These are phyloP conservation scores for Crotalus viridis DNA, from an alignment of 2,113 vertebrate genomes.

Conservation along the genomic window DNA sequence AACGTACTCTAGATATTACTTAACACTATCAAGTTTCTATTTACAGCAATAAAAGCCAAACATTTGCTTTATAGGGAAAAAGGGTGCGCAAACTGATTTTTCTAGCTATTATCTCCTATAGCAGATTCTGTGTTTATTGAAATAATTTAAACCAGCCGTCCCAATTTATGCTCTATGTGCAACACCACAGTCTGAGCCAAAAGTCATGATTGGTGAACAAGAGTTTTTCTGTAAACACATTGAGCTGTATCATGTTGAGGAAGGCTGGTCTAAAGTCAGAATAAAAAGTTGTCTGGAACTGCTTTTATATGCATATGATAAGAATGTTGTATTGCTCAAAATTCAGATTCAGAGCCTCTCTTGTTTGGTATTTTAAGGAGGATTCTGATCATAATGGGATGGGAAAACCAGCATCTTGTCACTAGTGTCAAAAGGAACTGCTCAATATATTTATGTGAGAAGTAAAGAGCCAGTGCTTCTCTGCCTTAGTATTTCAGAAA, in stretches of 20 bases:
- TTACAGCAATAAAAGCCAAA: constrained; percentile 3
- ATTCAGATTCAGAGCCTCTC: neutral
- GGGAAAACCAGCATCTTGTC: neutral
- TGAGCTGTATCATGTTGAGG: neutral
- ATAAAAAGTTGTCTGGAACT: neutral
- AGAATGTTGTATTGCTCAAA: too few species aligned
- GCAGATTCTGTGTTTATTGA: neutral
- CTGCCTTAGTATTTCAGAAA: neutral
- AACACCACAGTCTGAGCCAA: neutral
- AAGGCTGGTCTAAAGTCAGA: neutral
- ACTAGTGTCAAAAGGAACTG: too few species aligned
- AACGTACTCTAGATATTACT: neutral
- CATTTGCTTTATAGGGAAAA: neutral
- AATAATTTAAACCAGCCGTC: neutral
- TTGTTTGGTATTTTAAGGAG: neutral
- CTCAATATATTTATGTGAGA: neutral
- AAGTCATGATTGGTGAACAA: neutral
- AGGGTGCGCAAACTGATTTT: neutral
- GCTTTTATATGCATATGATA: neutral
- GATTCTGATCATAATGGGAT: neutral
- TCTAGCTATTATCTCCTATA: neutral
- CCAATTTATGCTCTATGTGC: neutral
- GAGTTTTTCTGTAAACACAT: neutral
- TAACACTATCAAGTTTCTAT: neutral
- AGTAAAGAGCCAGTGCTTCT: neutral